Base-by-base conservation (phyloP, 2,797 vertebrate genomes). In the Denticeps clupeoides region DNA sequence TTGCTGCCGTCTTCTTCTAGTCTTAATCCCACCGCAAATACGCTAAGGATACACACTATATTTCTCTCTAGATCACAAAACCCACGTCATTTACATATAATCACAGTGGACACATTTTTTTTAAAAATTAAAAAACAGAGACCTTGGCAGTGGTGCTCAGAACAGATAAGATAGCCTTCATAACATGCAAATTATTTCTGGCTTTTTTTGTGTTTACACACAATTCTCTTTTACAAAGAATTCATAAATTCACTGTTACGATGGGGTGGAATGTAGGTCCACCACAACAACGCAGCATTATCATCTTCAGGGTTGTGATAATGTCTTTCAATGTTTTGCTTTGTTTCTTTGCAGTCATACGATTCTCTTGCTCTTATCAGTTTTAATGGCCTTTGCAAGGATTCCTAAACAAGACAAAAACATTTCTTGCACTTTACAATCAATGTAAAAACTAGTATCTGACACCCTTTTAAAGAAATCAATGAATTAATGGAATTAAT, bases 1-100 rank as follows among this genome's bases (percentile, higher is more conserved):
- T 64, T 60, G 59, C 48, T 45, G 23, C 7, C 53, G 35, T 64
- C 69, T 71, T 65, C 68, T 58, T 68, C 56, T 44, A 49, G 47
- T 8, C 3, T 12, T 65, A 54, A 65, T 42, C 55, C 55, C 56
- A 71, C 11, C 21, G n/a, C n/a, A n/a, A n/a, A n/a, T n/a, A n/a
- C n/a, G n/a, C n/a, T n/a, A n/a, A n/a, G n/a, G n/a, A n/a, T n/a
- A n/a, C n/a, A n/a, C n/a, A n/a, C n/a, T n/a, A n/a, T n/a, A n/a
- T n/a, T n/a, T n/a, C n/a, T n/a, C n/a, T n/a, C n/a, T n/a, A n/a
- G n/a, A n/a, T n/a, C n/a, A n/a, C n/a, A n/a, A n/a, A n/a, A n/a
- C n/a, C n/a, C n/a, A n/a, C n/a, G n/a, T n/a, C n/a, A n/a, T n/a
- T n/a, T n/a, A n/a, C n/a, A n/a, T n/a, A n/a, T n/a, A n/a, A n/a